Evolutionary conservation across 2,888 invertebrate species (phyloP).

Genomic region (Corythucha ciliata): DNA sequence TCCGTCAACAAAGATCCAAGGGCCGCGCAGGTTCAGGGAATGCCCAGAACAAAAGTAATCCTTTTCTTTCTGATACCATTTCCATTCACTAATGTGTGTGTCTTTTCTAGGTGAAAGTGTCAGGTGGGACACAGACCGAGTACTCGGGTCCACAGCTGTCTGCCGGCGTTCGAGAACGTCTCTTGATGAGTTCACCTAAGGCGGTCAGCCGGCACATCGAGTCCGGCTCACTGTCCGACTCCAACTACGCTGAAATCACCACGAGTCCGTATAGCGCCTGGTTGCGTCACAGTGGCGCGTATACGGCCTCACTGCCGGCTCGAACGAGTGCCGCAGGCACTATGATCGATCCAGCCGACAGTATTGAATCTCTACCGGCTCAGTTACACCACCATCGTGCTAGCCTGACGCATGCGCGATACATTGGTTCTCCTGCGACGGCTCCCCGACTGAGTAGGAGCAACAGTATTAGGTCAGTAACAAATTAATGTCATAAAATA

Average conservation of each 20-base stretch:
- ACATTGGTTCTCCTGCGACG: constrained; percentile 42
- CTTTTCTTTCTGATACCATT: constrained; percentile 1
- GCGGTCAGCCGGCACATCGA: constrained; percentile 30
- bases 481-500: constrained; percentile 2
- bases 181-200: constrained; percentile 78
- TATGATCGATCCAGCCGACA: constrained; percentile 59
- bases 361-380: constrained; percentile 57
- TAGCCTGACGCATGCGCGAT: constrained; percentile 61
- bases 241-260: constrained; percentile 57
- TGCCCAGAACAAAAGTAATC: constrained; percentile 64
- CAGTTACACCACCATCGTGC: constrained; percentile 60
- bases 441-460: constrained; percentile 50
- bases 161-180: constrained; percentile 70
- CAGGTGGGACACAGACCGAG: constrained; percentile 83
- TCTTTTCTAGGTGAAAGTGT: constrained; percentile 57
- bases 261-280: constrained; percentile 60
- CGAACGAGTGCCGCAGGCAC: constrained; percentile 36
- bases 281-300: constrained; percentile 68
- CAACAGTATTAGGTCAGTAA: constrained; percentile 84
- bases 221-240: constrained; percentile 71
- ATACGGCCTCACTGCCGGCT: constrained; percentile 40
- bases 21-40: constrained; percentile 76
- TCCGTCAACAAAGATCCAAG: constrained; percentile 41
- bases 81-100: neutral
- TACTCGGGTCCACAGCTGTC: constrained; percentile 72